A percentile compares a stretch with the other conserved stretches of the same genome.
Conservation (phyloP, 2,113 vertebrate genomes). For the Chunga burmeisteri region DNA sequence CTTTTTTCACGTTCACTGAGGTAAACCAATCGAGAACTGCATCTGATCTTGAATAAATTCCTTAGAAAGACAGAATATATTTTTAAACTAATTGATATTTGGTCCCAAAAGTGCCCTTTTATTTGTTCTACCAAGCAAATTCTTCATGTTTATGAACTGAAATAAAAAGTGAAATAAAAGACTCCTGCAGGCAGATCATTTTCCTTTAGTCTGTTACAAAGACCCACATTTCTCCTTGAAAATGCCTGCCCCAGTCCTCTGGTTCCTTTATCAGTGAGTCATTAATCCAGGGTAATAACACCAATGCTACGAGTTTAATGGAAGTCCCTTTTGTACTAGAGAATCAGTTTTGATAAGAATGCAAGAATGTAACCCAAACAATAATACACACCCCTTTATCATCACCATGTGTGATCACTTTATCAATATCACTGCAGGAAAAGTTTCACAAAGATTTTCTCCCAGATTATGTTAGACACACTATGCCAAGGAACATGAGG, state of each 20-base stretch:
- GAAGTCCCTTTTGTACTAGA: neutral
- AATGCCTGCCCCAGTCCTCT: fast-evolving
- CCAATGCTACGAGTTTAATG: neutral
- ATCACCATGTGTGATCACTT: neutral
- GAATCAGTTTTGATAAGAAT: neutral
- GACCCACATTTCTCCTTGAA: neutral
- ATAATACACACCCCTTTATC: neutral
- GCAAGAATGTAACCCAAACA: neutral
- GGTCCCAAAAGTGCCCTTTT: neutral
- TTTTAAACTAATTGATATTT: slow-evolving; percentile 6
- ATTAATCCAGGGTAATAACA: neutral
- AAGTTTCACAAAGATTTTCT: neutral
- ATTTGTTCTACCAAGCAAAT: slow-evolving; percentile 27
- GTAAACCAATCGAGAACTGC: neutral
- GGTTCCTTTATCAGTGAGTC: neutral
- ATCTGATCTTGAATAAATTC: slow-evolving; percentile 18
- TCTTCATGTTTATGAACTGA: slow-evolving; percentile 21
- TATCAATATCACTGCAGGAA: neutral
- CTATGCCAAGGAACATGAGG: neutral
- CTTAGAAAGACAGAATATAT: neutral
- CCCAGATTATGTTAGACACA: neutral
- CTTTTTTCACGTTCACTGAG: neutral
- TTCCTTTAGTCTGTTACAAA: neutral
- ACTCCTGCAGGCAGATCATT: neutral
- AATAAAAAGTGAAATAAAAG: slow-evolving; percentile 25